Conservation (phyloP, 2,113 vertebrate genomes). For the Thomomys bottae region DNA sequence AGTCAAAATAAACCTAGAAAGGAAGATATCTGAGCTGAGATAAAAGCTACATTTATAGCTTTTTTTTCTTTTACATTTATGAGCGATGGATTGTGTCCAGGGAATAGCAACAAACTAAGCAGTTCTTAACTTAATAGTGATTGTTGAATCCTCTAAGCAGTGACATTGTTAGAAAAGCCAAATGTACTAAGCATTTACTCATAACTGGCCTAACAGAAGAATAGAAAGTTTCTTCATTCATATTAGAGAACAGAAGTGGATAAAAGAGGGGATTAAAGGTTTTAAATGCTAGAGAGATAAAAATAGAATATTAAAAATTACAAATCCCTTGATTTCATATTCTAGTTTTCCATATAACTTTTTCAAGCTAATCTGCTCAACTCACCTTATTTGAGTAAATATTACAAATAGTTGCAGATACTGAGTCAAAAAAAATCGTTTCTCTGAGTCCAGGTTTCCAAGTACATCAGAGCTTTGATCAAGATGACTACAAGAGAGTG, state of each 20-base stretch:
- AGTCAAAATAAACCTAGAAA: not conserved
- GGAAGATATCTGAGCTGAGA: not conserved
- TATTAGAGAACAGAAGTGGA: not conserved
- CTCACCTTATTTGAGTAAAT: conserved; percentile 82
- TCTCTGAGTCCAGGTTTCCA: conserved; percentile 84
- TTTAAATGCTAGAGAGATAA: not conserved
- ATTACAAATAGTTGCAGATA: conserved; percentile 83
- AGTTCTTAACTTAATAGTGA: not conserved
- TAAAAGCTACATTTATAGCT: not conserved
- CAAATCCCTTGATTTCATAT: not conserved
- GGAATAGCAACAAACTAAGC: conserved; percentile 9
- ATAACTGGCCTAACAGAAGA: not conserved
- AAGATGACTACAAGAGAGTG: conserved; percentile 84
- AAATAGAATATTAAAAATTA: not conserved
- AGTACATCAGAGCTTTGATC: conserved; percentile 84
- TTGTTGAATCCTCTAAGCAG: not conserved
- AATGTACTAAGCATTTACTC: conserved; percentile 35
- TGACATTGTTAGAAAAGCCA: not conserved
- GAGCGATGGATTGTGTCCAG: not conserved
- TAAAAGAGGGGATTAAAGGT: not conserved
- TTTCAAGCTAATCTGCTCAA: not conserved
- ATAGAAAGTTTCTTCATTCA: not conserved
- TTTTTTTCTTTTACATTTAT: not conserved
- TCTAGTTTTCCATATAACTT: not conserved
- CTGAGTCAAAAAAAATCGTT: conserved; percentile 85